Evolutionary conservation across 2,797 vertebrate genomes (phyloP), one percentile per base, ranked within the genome.

Genomic region (Cyclura pinguis): DNA sequence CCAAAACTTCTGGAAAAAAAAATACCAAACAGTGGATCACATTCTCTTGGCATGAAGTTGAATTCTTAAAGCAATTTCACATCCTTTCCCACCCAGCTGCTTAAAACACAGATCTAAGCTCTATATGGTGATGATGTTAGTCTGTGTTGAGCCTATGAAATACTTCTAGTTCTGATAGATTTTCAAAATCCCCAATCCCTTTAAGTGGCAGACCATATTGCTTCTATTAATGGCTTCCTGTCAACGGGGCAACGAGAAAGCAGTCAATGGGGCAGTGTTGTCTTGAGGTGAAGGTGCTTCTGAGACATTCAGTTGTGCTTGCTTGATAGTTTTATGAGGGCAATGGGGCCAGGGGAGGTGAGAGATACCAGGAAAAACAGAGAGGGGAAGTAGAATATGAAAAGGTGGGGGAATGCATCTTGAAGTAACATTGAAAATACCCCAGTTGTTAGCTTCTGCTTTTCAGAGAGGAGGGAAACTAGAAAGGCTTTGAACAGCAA

Each of bases 171-270:
- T 94, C 72, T 89, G 93, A 91, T 93, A 88, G 94, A 90, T 24
- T 95, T 81, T 72, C 6, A 18, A 64, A 52, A 35, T 64, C 35
- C 10, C 89, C 93, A 84, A 73, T 47, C 47, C 85, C 47, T 0
- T 0, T 55, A 67, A 90, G 32, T 82, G 93, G 88, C 87, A 50
- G 27, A 76, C 72, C 76, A 87, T 88, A 88, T 81, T 72, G 24
- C 84, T 93, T 89, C 92, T 89, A 87, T 96, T 94, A 96, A 91
- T 87, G 85, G 72, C 94, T 96, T 95, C 92, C 90, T 88, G 77
- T 90, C 27, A 1, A 92, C 78, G n/a, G 84, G 90, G 91, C 64
- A 93, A 91, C 93, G 91, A 38, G 90, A 93, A 93, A 90, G 89
- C 94, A 91, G n/a, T 32, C 78, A 87, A 91, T 93, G 90, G 92